Conservation (phyloP, 2,113 vertebrate genomes). For the Zosterops japonicus region DNA sequence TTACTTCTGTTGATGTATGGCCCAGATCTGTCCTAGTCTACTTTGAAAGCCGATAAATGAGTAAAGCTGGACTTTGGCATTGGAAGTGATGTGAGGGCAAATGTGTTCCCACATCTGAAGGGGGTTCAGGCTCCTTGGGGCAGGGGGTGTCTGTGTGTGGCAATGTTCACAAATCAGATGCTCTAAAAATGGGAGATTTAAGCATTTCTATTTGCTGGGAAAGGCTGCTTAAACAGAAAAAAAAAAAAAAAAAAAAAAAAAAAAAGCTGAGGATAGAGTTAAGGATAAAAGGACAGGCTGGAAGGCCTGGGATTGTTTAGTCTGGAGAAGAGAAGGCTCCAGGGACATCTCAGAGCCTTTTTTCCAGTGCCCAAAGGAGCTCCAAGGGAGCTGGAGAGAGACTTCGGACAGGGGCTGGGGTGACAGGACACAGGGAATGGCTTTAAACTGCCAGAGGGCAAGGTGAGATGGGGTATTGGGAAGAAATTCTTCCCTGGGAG, state of each 20-base stretch:
- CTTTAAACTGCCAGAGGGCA: neutral
- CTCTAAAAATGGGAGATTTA: neutral
- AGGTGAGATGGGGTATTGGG: too few relatives aligned
- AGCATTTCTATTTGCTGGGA: neutral
- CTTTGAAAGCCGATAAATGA: neutral
- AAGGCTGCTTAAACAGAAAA: neutral
- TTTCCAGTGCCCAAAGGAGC: neutral
- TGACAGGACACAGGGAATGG: neutral
- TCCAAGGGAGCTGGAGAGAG: neutral
- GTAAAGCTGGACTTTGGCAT: neutral
- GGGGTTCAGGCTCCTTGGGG: neutral
- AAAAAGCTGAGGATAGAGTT: neutral
- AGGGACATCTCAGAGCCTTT: neutral
- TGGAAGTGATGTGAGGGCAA: neutral
- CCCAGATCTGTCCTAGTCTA: neutral
- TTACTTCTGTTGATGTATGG: neutral
- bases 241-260: neutral
- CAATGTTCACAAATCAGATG: neutral
- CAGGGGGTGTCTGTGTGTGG: neutral
- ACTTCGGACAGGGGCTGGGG: neutral
- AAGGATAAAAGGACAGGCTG: neutral
- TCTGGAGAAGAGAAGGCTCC: neutral
- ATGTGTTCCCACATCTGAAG: neutral
- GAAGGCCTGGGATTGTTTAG: neutral
- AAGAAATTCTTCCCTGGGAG: neutral